These are phyloP conservation scores for Leptinotarsa haldemani DNA, from an alignment of 2,888 invertebrate genomes.

Conservation along the genomic window DNA sequence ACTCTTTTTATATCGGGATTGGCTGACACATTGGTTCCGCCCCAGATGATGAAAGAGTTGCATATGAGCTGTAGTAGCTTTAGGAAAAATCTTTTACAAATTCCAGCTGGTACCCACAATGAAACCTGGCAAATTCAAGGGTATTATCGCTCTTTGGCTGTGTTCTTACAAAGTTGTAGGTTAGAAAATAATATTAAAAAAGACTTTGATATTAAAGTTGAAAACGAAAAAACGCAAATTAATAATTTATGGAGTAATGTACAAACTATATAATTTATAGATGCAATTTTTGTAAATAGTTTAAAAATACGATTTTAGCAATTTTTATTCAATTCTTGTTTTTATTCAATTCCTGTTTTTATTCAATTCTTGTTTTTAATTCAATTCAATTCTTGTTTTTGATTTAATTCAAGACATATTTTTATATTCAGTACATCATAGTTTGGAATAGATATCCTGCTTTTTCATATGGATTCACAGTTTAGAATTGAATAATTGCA, in stretches of 20 bases:
- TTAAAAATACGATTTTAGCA: too few species aligned
- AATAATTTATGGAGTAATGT: constrained; percentile 53
- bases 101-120: constrained; percentile 90
- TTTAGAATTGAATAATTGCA: too few species aligned
- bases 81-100: constrained; percentile 80
- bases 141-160: constrained; percentile 74
- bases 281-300: not conserved
- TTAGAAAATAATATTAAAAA: constrained; percentile 47
- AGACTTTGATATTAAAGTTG: constrained; percentile 50
- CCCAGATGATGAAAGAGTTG: constrained; percentile 87
- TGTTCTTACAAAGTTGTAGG: constrained; percentile 67
- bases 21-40: constrained; percentile 89
- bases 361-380: too few species aligned
- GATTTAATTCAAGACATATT: too few species aligned
- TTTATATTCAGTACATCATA: too few species aligned
- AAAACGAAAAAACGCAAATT: constrained; percentile 44
- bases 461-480: too few species aligned
- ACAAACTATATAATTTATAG: constrained; percentile 44
- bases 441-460: too few species aligned
- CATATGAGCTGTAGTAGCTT: constrained; percentile 80
- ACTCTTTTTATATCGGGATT: constrained; percentile 90
- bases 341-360: too few species aligned
- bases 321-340: too few species aligned
- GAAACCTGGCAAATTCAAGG: constrained; percentile 93
- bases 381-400: too few species aligned